Conservation (phyloP, 2,888 invertebrate species). For the Drosophila borborema region DNA sequence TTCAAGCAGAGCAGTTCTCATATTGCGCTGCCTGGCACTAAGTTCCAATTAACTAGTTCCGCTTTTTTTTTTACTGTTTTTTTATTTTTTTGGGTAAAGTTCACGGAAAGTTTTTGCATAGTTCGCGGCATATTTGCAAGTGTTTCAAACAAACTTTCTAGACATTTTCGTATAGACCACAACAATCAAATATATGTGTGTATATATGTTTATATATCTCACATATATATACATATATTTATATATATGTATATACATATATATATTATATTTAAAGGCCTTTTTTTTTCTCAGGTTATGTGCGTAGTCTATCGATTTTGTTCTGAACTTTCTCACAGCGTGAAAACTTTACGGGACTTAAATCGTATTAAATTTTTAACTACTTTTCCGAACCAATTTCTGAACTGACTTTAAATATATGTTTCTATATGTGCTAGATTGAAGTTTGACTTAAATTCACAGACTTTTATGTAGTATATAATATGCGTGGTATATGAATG, state of each 20-base stretch:
- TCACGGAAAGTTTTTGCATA: constrained; percentile 26
- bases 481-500: too few relatives aligned
- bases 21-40: background rate
- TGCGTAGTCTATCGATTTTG: constrained; percentile 36
- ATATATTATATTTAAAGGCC: constrained; percentile 6
- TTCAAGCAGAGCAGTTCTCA: constrained; percentile 4
- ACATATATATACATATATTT: background rate
- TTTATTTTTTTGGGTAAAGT: constrained; percentile 11
- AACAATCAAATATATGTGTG: constrained; percentile 3
- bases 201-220: background rate
- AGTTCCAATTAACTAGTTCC: constrained; percentile 21
- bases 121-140: constrained; percentile 22
- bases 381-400: constrained; percentile 2
- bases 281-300: constrained; percentile 27
- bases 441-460: background rate
- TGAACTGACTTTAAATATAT: constrained; percentile 2
- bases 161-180: constrained; percentile 18
- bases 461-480: background rate
- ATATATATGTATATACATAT: constrained; percentile 1
- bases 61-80: background rate
- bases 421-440: background rate
- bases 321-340: constrained; percentile 14
- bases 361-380: constrained; percentile 5
- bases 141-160: constrained; percentile 26
- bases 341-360: constrained; percentile 23